Evolutionary conservation across 2,888 invertebrate species (phyloP), one percentile per base, ranked within the genome.

Genomic region (Amiota minor): DNA sequence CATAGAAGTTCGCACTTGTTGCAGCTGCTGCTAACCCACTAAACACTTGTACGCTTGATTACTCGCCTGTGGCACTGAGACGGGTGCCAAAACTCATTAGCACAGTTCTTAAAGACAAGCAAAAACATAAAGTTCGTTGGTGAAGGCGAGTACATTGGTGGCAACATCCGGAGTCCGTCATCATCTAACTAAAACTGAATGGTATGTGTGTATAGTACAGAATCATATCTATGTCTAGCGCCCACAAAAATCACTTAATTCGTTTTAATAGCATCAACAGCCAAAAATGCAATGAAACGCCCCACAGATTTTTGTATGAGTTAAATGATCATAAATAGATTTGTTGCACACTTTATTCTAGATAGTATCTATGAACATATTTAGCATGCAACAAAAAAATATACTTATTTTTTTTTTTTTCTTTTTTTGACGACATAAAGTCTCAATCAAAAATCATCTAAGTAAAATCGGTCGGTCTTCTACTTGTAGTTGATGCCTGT

Each of bases 341-440:
- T 50, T 50, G 4, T n/a, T 50, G 53, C 1, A n/a, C 53, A n/a
- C 53, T n/a, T n/a, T n/a, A 12, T n/a, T n/a, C 12, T 6, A 18
- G 20, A 20, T 11, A 35, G 35, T 35, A 35, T 35, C 35, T 35
- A 35, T 35, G 6, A 35, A 35, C n/a, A 74, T 71, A 73, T 70
- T 78, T 74, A 80, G 74, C 74, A 78, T 69, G 20, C 70, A 35
- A 12, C 16, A 55, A 23, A 50, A 61, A 23, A 61, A 70, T 47
- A 9, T 2, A 23, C 23, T 35, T 35, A 6, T 35, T 35, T 35
- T 6, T 55, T 20, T 64, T 4, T 74, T 35, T 35, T 35, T 35
- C 6, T 35, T 6, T 55, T 20, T 64, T 4, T 74, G 76, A 77
- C 79, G 80, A 78, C 80, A 72, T 74, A 46, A 73, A 76, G 80